A percentile compares a stretch with the other conserved stretches of the same genome.
phyloP scores from a whole-genome alignment of 2,888 invertebrate species.

The Hymenopus coronatus region DNA sequence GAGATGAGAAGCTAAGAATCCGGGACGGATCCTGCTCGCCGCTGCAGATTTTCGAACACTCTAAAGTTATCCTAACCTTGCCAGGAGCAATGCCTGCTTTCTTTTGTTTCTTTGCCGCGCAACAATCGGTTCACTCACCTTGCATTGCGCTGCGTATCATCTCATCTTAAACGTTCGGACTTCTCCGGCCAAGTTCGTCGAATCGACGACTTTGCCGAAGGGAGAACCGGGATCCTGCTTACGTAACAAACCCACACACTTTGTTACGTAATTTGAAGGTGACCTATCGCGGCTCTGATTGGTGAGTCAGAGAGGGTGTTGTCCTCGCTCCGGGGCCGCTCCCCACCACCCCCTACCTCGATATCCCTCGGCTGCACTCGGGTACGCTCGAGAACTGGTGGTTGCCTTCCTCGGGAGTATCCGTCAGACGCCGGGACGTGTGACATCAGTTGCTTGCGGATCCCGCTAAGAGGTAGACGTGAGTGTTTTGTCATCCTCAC shows the following conservation, averaged over 20 bases:
- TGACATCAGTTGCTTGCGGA: background rate
- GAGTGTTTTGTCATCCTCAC: background rate
- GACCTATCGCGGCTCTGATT: constrained; percentile 52
- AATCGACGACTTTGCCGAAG: constrained; percentile 18
- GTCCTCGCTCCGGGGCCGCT: constrained; percentile 46
- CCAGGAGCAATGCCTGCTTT: constrained; percentile 14
- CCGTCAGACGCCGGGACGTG: background rate
- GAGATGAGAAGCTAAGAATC: too few relatives aligned
- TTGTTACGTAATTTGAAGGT: constrained; percentile 50
- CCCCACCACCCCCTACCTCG: constrained; percentile 36
- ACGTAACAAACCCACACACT: constrained; percentile 14
- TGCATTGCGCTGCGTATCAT: constrained; percentile 25
- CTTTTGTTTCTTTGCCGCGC: constrained; percentile 16
- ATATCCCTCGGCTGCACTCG: background rate
- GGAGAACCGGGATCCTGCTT: constrained; percentile 32
- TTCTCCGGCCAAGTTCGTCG: constrained; percentile 20
- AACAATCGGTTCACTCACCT: constrained; percentile 33
- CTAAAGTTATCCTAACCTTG: constrained; percentile 26
- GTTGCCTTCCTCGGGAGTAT: background rate
- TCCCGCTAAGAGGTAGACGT: background rate
- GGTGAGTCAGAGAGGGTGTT: constrained; percentile 54
- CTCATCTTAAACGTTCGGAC: constrained; percentile 14
- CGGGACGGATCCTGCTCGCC: too few relatives aligned
- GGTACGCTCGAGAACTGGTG: constrained; percentile 1
- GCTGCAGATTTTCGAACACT: constrained; percentile 8